These are phyloP conservation scores for Tinea semifulvella DNA, from an alignment of 2,888 invertebrate species.

Conservation along the genomic window DNA sequence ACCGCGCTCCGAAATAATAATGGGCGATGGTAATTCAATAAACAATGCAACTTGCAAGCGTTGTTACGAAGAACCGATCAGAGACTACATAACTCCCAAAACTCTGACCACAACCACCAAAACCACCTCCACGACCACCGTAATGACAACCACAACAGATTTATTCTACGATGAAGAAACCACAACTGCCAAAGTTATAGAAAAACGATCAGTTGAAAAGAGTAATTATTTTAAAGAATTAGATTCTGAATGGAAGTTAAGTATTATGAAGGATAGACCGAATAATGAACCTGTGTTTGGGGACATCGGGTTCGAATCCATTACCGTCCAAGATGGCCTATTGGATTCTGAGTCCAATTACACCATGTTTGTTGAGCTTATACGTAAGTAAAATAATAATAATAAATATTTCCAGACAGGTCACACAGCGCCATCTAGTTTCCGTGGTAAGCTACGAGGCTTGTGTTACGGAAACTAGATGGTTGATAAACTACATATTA, in stretches of 20 bases:
- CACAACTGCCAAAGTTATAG: slow-evolving; percentile 14
- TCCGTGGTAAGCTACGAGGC: no score
- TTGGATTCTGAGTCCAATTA: slow-evolving; percentile 83
- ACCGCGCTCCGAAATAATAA: slow-evolving; percentile 72
- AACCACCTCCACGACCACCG: slow-evolving; percentile 21
- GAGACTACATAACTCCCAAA: not conserved
- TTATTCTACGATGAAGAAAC: slow-evolving; percentile 18
- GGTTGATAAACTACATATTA: no score
- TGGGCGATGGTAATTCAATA: slow-evolving; percentile 70
- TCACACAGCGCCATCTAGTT: no score
- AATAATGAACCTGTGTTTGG: slow-evolving; percentile 20
- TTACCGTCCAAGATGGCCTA: slow-evolving; percentile 67
- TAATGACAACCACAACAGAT: slow-evolving; percentile 19
- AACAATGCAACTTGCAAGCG: slow-evolving; percentile 8
- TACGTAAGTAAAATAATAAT: slow-evolving; percentile 68
- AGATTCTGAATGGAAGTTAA: slow-evolving; percentile 12
- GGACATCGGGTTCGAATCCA: slow-evolving; percentile 25
- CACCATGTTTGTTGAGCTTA: slow-evolving; percentile 85
- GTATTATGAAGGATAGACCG: slow-evolving; percentile 29
- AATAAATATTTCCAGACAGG: no score
- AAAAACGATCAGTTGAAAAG: not conserved
- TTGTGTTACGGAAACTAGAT: no score
- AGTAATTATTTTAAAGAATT: slow-evolving; percentile 11
- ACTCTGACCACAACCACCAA: slow-evolving; percentile 22
- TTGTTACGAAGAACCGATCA: not conserved